Evolutionary conservation across 2,888 invertebrate species (phyloP).

Genomic region (Hoplodrina ambigua): DNA sequence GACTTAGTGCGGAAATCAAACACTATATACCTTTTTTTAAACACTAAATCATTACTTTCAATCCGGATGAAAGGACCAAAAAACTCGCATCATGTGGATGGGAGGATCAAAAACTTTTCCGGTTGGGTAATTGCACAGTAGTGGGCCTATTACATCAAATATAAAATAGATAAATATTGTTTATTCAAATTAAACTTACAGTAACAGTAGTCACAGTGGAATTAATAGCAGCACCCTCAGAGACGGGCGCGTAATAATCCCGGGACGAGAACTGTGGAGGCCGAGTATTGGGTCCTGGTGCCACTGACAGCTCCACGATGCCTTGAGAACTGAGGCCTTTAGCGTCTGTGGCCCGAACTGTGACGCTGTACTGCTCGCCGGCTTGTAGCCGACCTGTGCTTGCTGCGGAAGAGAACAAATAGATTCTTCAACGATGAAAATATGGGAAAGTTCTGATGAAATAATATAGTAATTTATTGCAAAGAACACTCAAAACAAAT

Average conservation of each 20-base stretch:
- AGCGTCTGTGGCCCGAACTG: conserved; percentile 95
- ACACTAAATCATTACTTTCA: no score
- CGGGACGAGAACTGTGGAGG: conserved; percentile 95
- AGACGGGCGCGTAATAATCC: conserved; percentile 96
- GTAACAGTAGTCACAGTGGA: conserved; percentile 95
- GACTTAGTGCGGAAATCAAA: no score
- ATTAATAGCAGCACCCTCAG: conserved; percentile 96
- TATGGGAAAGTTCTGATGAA: not conserved
- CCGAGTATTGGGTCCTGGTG: conserved; percentile 95
- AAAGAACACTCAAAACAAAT: not conserved
- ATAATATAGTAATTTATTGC: no score
- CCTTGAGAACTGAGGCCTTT: conserved; percentile 95
- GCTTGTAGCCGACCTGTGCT: conserved; percentile 95
- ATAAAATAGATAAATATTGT: not conserved
- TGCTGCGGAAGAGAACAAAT: conserved; percentile 80
- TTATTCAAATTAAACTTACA: conserved; percentile 80
- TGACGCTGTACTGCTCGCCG: conserved; percentile 97
- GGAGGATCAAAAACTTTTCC: no score
- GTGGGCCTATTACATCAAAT: no score
- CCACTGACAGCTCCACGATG: conserved; percentile 95
- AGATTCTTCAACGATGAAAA: not conserved
- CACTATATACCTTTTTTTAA: no score
- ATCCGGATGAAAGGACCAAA: no score
- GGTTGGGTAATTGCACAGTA: no score
- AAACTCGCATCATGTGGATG: no score